Conservation (phyloP, 1,140 invertebrate species). For the Aporrectodea caliginosa region DNA sequence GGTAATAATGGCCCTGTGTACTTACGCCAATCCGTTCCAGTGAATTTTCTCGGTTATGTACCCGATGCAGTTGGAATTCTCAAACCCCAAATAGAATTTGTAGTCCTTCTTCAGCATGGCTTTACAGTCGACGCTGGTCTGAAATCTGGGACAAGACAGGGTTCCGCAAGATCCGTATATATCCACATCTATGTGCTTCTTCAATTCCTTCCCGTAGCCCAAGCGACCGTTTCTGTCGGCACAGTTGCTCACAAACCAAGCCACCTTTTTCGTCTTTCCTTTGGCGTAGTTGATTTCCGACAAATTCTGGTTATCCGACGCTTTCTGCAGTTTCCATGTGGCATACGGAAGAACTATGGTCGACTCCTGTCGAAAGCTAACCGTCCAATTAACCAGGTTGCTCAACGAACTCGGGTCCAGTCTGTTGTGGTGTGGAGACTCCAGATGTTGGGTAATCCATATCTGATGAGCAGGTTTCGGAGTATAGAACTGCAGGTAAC, state of each 20-base stretch:
- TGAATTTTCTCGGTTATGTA: slow-evolving; percentile 62
- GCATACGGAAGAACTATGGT: slow-evolving; percentile 91
- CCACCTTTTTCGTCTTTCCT: slow-evolving; percentile 46
- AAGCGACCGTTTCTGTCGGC: slow-evolving; percentile 51
- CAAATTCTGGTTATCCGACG: background rate
- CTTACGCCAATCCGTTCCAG: slow-evolving; percentile 47
- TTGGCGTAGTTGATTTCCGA: slow-evolving; percentile 25
- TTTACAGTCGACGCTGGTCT: slow-evolving; percentile 62
- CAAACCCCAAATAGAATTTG: slow-evolving; percentile 94
- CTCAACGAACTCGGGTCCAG: background rate
- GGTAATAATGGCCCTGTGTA: too few species aligned
- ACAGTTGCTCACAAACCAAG: slow-evolving; percentile 66
- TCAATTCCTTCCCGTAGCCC: slow-evolving; percentile 42
- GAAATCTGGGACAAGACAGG: slow-evolving; percentile 35
- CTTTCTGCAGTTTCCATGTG: slow-evolving; percentile 75
- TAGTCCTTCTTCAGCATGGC: slow-evolving; percentile 88
- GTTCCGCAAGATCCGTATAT: slow-evolving; percentile 49
- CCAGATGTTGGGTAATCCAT: slow-evolving; percentile 69
- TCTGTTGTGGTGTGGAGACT: slow-evolving; percentile 59
- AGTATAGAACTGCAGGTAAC: background rate
- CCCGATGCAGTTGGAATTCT: slow-evolving; percentile 57
- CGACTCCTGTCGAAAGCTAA: slow-evolving; percentile 73
- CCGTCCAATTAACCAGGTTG: slow-evolving; percentile 71
- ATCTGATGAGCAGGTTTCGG: slow-evolving; percentile 27
- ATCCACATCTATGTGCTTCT: slow-evolving; percentile 43